phyloP scores from a whole-genome alignment of 2,113 vertebrate genomes.

The Semicossyphus pulcher region DNA sequence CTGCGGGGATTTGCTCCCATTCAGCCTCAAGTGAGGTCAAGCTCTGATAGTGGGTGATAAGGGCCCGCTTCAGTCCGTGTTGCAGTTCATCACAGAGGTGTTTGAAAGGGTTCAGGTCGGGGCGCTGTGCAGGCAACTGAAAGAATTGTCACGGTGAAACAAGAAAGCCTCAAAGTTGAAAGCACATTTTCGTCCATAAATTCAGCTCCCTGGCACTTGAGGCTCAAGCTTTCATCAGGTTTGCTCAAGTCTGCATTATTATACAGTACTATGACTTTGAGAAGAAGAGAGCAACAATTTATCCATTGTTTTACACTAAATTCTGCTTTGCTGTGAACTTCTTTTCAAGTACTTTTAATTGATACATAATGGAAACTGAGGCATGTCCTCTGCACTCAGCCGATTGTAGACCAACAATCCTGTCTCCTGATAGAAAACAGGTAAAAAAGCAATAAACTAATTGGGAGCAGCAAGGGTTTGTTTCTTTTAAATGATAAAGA shows the following conservation, averaged over 20 bases:
- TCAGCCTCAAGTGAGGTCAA: not conserved
- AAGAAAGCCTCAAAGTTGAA: not conserved
- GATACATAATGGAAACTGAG: too few relatives aligned
- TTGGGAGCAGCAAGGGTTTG: too few relatives aligned
- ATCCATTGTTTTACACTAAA: too few relatives aligned
- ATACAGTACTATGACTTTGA: too few relatives aligned
- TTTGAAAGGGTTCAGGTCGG: not conserved
- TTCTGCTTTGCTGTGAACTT: too few relatives aligned
- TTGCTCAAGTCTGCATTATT: not conserved
- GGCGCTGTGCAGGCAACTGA: not conserved
- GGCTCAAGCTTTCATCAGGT: not conserved
- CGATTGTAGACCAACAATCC: too few relatives aligned
- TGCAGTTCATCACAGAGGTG: not conserved
- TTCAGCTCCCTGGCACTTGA: not conserved
- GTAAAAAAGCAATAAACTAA: too few relatives aligned
- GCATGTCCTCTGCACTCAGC: too few relatives aligned
- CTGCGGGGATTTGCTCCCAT: constrained; percentile 15
- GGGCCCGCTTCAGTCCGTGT: not conserved
- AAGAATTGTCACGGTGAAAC: not conserved
- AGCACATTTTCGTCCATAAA: not conserved
- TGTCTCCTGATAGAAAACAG: too few relatives aligned
- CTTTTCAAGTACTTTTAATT: too few relatives aligned
- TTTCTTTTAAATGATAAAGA: too few relatives aligned
- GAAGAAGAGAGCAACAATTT: too few relatives aligned
- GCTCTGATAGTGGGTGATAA: not conserved